Evolutionary conservation across 2,113 vertebrate species (phyloP), one percentile per base, ranked within the genome.

Genomic region (Anguilla japonica): DNA sequence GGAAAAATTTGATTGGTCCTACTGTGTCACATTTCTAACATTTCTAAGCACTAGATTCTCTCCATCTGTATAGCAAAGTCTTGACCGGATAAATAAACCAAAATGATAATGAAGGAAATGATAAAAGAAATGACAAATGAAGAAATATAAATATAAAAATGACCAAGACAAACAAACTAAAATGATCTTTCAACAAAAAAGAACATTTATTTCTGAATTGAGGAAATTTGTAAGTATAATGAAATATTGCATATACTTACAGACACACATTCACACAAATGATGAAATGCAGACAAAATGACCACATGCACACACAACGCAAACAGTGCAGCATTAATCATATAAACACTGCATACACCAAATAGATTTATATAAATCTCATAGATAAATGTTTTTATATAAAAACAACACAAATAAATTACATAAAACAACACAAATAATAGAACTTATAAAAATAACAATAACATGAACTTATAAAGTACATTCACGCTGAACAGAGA

Each of bases 201-300:
- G 92, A 91, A 29, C 88, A 94, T 95, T 95, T 96, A 95, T 95
- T 95, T 90, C 53, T 91, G 89, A 91, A 89, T 89, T 89, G 89
- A 92, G 85, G 90, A 89, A 91, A n/a, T 29, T 63, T 53, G 11
- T 15, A 89, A 85, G 79, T 90, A 90, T 89, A 87, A 93, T 92
- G 93, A 91, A 93, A 91, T 88, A 88, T 88, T 85, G 46, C 40
- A 89, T 91, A 88, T 88, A 85, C 87, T 88, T 92, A 91, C 84
- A 41, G 88, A 93, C 89, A 91, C 81, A 91, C 88, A 92, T 82
- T 86, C 89, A 71, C 90, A 90, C 86, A 88, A 92, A 89, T 84
- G 88, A 93, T 92, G 91, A 94, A 90, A 91, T 87, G 89, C 91
- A 88, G 90, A 92, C 86, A 91, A 89, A 91, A 92, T 87, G 93